Evolutionary conservation across 2,797 vertebrate genomes (phyloP).

Genomic region (Chelidonichthys spinosus): DNA sequence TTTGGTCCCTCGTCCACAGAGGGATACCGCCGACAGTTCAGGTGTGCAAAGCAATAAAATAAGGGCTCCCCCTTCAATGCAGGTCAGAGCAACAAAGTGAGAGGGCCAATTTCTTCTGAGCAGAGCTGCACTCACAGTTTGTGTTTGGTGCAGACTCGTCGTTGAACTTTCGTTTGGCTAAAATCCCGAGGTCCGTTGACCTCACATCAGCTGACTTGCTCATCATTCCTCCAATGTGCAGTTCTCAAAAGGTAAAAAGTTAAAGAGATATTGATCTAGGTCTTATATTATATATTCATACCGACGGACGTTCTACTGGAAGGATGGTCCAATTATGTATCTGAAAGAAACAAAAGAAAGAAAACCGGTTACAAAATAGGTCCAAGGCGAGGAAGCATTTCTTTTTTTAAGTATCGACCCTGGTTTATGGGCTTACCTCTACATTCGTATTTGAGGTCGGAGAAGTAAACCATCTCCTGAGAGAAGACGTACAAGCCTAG

Average conservation of each 20-base stretch:
- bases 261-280: conserved; percentile 85
- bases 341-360: conserved; percentile 80
- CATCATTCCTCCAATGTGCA: conserved; percentile 84
- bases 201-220: conserved; percentile 84
- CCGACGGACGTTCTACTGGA: conserved; percentile 80
- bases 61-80: conserved; percentile 59
- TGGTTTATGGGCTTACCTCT: conserved; percentile 86
- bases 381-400: neutral
- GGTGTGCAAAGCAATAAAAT: conserved; percentile 80
- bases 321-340: conserved; percentile 88
- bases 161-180: conserved; percentile 78
- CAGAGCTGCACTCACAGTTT: conserved; percentile 82
- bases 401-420: conserved; percentile 4
- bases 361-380: conserved; percentile 32
- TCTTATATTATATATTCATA: conserved; percentile 67
- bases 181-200: conserved; percentile 84
- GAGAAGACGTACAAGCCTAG: conserved; percentile 98
- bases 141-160: conserved; percentile 80
- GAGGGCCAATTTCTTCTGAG: conserved; percentile 75
- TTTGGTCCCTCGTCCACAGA: conserved; percentile 78
- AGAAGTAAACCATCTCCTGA: conserved; percentile 99
- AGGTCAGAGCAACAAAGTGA: conserved; percentile 66
- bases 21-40: conserved; percentile 74
- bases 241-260: conserved; percentile 84
- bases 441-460: conserved; percentile 99